Conservation (phyloP, 2,113 vertebrate genomes). For the Morphnarchus princeps region DNA sequence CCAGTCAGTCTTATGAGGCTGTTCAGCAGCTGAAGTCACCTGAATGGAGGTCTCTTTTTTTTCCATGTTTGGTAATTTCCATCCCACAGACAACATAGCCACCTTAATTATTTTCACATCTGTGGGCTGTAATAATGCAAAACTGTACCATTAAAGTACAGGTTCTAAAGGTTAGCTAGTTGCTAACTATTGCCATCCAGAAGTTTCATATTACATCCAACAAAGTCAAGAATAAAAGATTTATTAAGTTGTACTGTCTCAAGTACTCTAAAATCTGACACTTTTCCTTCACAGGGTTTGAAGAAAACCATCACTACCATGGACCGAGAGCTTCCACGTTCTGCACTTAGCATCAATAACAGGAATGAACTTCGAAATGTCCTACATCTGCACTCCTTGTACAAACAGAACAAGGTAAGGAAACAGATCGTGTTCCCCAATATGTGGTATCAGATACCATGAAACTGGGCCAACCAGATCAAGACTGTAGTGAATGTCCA, state of each 20-base stretch:
- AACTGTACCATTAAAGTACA: neutral
- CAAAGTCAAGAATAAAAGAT: neutral
- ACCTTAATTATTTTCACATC: neutral
- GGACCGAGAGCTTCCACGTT: conserved; percentile 89
- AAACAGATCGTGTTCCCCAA: neutral
- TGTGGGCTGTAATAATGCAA: neutral
- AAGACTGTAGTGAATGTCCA: neutral
- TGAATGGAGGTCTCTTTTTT: neutral
- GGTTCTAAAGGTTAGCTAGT: neutral
- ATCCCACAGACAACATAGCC: neutral
- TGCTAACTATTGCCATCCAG: neutral
- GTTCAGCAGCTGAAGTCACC: neutral
- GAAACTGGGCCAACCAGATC: neutral
- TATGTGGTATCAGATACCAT: neutral
- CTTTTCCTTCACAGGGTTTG: conserved; percentile 74
- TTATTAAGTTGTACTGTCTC: neutral
- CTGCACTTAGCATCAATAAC: conserved; percentile 86
- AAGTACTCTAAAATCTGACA: neutral
- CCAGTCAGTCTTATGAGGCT: neutral
- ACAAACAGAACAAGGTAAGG: conserved; percentile 87
- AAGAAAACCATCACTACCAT: conserved; percentile 85
- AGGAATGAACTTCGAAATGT: conserved; percentile 82
- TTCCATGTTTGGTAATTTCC: neutral
- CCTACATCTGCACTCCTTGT: conserved; percentile 84
- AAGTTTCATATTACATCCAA: neutral